Percentiles rank a stretch among this genome's conserved stretches.
phyloP scores from a whole-genome alignment of 2,113 vertebrate species.

The Pimephales promelas region DNA sequence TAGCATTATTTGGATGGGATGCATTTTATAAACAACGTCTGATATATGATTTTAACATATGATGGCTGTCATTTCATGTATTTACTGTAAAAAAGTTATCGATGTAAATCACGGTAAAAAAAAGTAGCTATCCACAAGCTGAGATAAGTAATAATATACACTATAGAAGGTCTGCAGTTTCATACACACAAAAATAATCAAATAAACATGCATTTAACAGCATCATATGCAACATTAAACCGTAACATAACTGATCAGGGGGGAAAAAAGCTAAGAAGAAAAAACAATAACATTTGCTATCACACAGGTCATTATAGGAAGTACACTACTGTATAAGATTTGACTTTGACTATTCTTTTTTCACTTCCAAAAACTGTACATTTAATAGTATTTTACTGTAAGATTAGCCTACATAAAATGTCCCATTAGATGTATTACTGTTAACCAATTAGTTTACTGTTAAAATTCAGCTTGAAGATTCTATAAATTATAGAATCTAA shows the following conservation, averaged over 20 bases:
- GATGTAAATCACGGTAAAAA: not conserved
- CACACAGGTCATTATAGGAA: not conserved
- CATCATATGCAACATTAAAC: not conserved
- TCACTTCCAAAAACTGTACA: not conserved
- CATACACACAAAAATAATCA: not conserved
- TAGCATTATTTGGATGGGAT: not conserved
- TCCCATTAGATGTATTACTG: not conserved
- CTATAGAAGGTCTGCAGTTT: no score
- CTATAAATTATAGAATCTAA: not conserved
- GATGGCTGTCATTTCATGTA: not conserved
- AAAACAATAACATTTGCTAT: not conserved
- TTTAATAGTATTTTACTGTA: not conserved
- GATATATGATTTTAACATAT: not conserved
- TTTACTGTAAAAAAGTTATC: not conserved
- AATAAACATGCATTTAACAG: not conserved
- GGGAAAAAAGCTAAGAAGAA: not conserved
- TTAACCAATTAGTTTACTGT: not conserved
- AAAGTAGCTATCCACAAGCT: not conserved
- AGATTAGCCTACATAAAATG: not conserved
- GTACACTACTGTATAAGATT: no score
- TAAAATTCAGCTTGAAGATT: not conserved
- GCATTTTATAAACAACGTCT: not conserved
- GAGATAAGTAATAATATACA: not conserved
- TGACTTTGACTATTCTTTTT: not conserved
- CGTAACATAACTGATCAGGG: not conserved